These are phyloP conservation scores for Callyntrura sp. DNA, from an alignment of 2,888 invertebrate genomes.

Conservation along the genomic window DNA sequence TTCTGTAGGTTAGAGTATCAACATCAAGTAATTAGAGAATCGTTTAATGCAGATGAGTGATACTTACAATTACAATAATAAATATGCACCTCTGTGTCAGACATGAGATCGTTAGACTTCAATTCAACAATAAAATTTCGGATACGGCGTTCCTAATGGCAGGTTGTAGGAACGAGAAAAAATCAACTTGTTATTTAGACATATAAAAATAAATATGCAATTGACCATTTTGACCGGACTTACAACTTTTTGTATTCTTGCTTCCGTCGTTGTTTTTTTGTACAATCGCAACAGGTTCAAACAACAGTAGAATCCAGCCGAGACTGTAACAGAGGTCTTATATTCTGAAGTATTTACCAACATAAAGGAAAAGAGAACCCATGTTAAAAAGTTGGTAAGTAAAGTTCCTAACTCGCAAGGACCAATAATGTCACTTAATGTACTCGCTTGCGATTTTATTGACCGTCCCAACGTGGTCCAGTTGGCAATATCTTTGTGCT, in stretches of 20 bases:
- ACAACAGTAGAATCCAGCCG: conserved; percentile 37
- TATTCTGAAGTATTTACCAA: background rate
- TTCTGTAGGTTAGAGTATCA: too few relatives aligned
- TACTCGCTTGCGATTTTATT: conserved; percentile 30
- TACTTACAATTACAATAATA: background rate
- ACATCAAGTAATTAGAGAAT: background rate
- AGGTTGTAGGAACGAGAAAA: too few relatives aligned
- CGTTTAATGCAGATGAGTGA: background rate
- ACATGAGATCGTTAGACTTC: background rate
- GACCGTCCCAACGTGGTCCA: conserved; percentile 50
- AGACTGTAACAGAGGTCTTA: background rate
- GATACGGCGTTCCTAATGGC: conserved; percentile 59
- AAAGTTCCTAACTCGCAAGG: conserved; percentile 28
- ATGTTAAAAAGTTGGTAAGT: conserved; percentile 39
- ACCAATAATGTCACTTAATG: conserved; percentile 30
- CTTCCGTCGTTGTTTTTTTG: conserved; percentile 2
- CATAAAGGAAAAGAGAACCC: conserved; percentile 51
- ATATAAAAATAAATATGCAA: too few relatives aligned
- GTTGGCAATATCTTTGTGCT: background rate
- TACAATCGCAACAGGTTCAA: conserved; percentile 25
- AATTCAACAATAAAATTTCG: conserved; percentile 15
- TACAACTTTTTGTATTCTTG: conserved; percentile 20
- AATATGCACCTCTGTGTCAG: conserved; percentile 27
- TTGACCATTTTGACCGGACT: conserved; percentile 4
- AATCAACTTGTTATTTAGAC: too few relatives aligned